phyloP scores from a whole-genome alignment of 2,888 invertebrate genomes.

The Heliconius ismenius region DNA sequence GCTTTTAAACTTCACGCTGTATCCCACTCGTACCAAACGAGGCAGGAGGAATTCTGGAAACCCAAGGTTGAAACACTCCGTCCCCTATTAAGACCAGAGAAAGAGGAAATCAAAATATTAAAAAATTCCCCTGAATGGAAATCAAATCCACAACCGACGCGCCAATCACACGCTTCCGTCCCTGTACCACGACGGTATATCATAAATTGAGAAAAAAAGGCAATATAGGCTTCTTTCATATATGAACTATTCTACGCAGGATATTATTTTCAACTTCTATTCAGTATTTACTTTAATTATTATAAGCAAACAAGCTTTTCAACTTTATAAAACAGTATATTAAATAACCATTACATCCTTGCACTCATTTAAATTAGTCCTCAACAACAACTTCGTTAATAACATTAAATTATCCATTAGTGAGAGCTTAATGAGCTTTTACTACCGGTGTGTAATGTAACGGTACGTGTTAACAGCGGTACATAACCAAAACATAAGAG shows the following conservation, averaged over 20 bases:
- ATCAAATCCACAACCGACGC: no score
- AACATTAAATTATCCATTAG: conserved; percentile 20
- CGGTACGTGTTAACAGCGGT: conserved; percentile 38
- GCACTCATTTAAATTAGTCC: neutral
- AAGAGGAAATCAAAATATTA: no score
- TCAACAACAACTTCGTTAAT: conserved; percentile 8
- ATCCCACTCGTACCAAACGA: no score
- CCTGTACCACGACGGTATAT: no score
- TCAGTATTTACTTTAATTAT: neutral
- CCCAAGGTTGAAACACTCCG: no score
- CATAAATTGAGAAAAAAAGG: no score
- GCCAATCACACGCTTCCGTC: no score
- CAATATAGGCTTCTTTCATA: neutral
- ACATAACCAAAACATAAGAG: conserved; percentile 58
- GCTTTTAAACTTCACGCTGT: no score
- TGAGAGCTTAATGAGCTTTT: conserved; percentile 18
- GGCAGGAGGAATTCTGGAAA: no score
- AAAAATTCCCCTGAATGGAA: no score
- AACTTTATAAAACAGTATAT: neutral
- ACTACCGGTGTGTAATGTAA: conserved; percentile 26
- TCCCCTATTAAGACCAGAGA: no score
- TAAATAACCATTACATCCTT: neutral
- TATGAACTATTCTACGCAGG: neutral
- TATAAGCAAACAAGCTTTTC: neutral
- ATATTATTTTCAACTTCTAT: neutral